A percentile compares a stretch with the other conserved stretches of the same genome.
These are phyloP conservation scores for Atherinosoma microstoma DNA, from an alignment of 2,797 vertebrate genomes.

Conservation along the genomic window DNA sequence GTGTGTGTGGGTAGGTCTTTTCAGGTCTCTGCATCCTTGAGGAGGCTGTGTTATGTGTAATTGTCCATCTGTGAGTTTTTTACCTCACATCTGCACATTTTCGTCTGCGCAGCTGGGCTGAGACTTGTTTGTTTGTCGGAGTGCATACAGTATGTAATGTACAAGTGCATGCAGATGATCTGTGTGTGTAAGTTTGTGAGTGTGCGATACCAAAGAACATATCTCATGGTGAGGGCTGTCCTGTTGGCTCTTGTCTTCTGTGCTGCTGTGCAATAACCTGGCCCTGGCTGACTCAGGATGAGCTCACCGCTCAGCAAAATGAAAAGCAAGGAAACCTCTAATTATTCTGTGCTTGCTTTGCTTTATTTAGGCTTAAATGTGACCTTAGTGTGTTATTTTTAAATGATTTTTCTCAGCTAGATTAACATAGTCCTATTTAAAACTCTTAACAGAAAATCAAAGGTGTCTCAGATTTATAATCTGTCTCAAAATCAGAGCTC, in stretches of 20 bases:
- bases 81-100: conserved; percentile 15
- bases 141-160: neutral
- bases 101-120: conserved; percentile 1
- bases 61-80: conserved; percentile 29
- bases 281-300: conserved; percentile 51
- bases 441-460: neutral
- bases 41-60: conserved; percentile 12
- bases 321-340: conserved; percentile 8
- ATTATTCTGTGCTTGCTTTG: conserved; percentile 8
- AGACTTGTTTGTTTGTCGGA: conserved; percentile 1
- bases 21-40: conserved; percentile 14
- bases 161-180: neutral
- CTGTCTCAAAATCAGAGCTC: neutral
- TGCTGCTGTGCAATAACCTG: conserved; percentile 27
- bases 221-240: conserved; percentile 40
- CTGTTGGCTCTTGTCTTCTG: conserved; percentile 49
- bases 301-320: conserved; percentile 26
- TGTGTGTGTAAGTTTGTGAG: neutral
- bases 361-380: neutral
- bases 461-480: neutral
- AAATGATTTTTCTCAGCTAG: neutral
- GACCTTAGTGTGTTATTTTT: neutral
- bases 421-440: neutral
- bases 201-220: conserved; percentile 21
- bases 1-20: conserved; percentile 5